Conservation (phyloP, 2,888 invertebrate species). For the Bursaphelenchus okinawaensis region DNA sequence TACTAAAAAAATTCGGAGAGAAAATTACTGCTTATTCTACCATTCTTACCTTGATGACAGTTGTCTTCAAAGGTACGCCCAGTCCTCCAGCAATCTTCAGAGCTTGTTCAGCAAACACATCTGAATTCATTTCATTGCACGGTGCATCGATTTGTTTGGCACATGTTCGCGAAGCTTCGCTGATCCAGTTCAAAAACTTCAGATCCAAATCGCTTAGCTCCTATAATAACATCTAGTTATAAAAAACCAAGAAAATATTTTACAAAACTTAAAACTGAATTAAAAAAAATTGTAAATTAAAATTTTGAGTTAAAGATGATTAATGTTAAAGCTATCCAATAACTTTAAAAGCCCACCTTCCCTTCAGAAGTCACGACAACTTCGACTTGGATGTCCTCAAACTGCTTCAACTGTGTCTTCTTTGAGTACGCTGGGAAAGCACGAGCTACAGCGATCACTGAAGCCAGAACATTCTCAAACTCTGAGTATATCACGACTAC, state of each 20-base stretch:
- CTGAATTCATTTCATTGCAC: constrained; percentile 66
- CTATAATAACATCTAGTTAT: too few relatives aligned
- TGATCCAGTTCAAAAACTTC: constrained; percentile 53
- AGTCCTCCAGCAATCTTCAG: constrained; percentile 33
- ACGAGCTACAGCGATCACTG: constrained; percentile 74
- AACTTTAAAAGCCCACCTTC: constrained; percentile 28
- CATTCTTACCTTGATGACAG: constrained; percentile 25
- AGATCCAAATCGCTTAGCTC: constrained; percentile 48
- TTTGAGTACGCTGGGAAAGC: constrained; percentile 72
- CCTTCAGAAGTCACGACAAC: constrained; percentile 37
- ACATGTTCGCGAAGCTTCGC: constrained; percentile 42
- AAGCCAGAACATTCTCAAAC: constrained; percentile 71
- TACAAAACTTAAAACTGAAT: too few relatives aligned
- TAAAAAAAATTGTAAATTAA: too few relatives aligned
- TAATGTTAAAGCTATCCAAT: too few relatives aligned
- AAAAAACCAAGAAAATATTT: too few relatives aligned
- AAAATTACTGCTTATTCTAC: constrained; percentile 1
- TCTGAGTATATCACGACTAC: constrained; percentile 40
- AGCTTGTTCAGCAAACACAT: constrained; percentile 70
- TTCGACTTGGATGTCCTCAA: constrained; percentile 35
- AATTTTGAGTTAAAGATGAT: too few relatives aligned
- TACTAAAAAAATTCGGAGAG: neutral
- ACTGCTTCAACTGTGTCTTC: constrained; percentile 59
- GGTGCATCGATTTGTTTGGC: constrained; percentile 74
- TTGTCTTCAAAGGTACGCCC: constrained; percentile 25